These are phyloP conservation scores for Netelia fuscicornis DNA, from an alignment of 2,888 invertebrate genomes.

Conservation along the genomic window DNA sequence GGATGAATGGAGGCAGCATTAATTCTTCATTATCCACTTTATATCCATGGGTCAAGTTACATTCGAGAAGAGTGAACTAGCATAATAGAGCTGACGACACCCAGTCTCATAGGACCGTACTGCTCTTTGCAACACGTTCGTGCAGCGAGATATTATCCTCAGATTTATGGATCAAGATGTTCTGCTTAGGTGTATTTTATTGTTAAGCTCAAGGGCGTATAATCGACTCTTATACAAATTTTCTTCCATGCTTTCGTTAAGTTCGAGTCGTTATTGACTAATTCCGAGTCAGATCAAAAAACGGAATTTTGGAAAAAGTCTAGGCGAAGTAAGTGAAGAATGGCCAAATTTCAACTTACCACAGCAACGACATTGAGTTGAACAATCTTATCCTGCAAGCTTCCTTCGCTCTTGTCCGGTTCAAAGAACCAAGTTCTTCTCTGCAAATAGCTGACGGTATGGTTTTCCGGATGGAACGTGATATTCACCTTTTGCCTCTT, in stretches of 20 bases:
- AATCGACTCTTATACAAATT: conserved; percentile 3
- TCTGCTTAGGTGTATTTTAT: too few relatives aligned
- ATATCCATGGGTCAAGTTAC: conserved; percentile 52
- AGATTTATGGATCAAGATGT: background rate
- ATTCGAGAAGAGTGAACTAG: conserved; percentile 54
- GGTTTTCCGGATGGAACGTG: conserved; percentile 89
- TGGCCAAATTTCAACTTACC: conserved; percentile 86
- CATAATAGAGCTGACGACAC: conserved; percentile 55
- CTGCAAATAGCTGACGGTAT: conserved; percentile 90
- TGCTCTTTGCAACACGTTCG: conserved; percentile 1
- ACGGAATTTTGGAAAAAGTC: background rate
- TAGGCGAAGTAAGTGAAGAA: background rate
- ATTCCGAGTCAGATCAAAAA: background rate
- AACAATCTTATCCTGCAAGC: conserved; percentile 89
- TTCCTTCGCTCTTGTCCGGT: conserved; percentile 88
- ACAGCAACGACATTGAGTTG: conserved; percentile 92
- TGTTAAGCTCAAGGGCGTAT: too few relatives aligned
- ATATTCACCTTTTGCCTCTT: conserved; percentile 90
- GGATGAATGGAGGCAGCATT: conserved; percentile 56
- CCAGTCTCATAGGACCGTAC: conserved; percentile 20
- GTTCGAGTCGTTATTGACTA: background rate
- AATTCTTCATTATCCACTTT: conserved; percentile 68
- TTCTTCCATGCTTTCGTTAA: background rate
- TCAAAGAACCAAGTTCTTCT: conserved; percentile 90
- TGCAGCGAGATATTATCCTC: background rate